These are phyloP conservation scores for Sternarchorhynchus goeldii DNA, from an alignment of 2,797 vertebrate species.

Conservation along the genomic window DNA sequence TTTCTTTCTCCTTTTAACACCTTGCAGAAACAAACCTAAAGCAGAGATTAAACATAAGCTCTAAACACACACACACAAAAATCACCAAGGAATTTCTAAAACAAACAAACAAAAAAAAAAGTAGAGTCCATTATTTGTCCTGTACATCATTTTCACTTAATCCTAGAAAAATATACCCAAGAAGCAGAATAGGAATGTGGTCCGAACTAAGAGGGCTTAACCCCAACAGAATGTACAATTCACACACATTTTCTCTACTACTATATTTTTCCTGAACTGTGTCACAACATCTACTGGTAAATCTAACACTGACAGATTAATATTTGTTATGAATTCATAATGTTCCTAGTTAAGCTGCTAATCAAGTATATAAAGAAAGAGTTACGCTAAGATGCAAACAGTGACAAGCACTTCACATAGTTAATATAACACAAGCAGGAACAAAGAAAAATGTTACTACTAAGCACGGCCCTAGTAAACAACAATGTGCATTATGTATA, in stretches of 20 bases:
- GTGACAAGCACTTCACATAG: slow-evolving; percentile 59
- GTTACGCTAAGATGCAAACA: slow-evolving; percentile 59
- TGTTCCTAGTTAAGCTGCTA: slow-evolving; percentile 51
- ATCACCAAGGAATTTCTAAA: slow-evolving; percentile 41
- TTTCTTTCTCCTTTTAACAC: slow-evolving; percentile 37
- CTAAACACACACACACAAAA: slow-evolving; percentile 26
- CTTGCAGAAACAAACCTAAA: slow-evolving; percentile 47
- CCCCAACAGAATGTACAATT: slow-evolving; percentile 31
- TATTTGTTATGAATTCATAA: slow-evolving; percentile 52
- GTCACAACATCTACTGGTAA: slow-evolving; percentile 41
- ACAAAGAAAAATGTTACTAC: slow-evolving; percentile 47
- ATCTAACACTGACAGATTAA: slow-evolving; percentile 49
- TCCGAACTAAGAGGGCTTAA: slow-evolving; percentile 26
- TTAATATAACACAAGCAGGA: slow-evolving; percentile 57
- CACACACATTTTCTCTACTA: slow-evolving; percentile 35
- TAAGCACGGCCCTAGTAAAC: slow-evolving; percentile 52
- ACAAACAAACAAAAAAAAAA: slow-evolving; percentile 31
- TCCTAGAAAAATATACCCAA: slow-evolving; percentile 10
- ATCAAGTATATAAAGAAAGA: slow-evolving; percentile 53
- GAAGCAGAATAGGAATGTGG: slow-evolving; percentile 19
- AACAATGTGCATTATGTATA: slow-evolving; percentile 47
- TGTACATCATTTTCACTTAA: slow-evolving; percentile 12
- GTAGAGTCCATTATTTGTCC: slow-evolving; percentile 36
- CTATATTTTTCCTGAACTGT: slow-evolving; percentile 21
- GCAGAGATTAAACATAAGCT: slow-evolving; percentile 39